Evolutionary conservation across 2,113 vertebrate genomes (phyloP).

Genomic region (Pluvianellus socialis): DNA sequence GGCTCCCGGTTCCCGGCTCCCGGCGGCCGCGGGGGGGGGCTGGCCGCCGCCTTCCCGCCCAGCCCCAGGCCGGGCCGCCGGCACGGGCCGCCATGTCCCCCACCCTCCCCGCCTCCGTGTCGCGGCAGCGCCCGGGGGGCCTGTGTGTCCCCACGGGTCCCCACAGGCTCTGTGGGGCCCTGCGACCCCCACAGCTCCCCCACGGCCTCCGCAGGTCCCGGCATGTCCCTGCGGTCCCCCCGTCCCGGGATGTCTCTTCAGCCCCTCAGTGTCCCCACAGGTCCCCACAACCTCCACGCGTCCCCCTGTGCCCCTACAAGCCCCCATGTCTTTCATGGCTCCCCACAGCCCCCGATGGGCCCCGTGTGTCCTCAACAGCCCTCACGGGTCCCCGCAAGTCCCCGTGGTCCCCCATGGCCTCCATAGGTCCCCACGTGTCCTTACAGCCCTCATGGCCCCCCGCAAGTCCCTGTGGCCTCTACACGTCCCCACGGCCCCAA

Average conservation of each 20-base stretch:
- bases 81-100: not conserved
- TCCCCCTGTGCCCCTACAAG: not conserved
- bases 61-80: too few relatives aligned
- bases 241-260: not conserved
- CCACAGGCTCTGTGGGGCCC: too few relatives aligned
- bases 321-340: not conserved
- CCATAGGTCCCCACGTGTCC: not conserved
- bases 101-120: not conserved
- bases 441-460: not conserved
- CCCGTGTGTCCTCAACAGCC: not conserved
- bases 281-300: too few relatives aligned
- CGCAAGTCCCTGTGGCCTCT: too few relatives aligned
- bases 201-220: not conserved
- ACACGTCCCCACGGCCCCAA: too few relatives aligned
- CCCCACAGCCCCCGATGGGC: not conserved
- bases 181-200: too few relatives aligned
- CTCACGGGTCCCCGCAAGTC: not conserved
- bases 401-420: not conserved
- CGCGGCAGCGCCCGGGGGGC: too few relatives aligned
- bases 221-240: too few relatives aligned
- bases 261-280: too few relatives aligned
- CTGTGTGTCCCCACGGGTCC: not conserved
- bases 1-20: too few relatives aligned
- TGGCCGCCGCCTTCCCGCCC: not conserved
- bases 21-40: not conserved